Percentiles rank a stretch among this genome's conserved stretches.
Evolutionary conservation across 2,797 vertebrate species (phyloP).

Genomic region (Fistularia tabacaria): DNA sequence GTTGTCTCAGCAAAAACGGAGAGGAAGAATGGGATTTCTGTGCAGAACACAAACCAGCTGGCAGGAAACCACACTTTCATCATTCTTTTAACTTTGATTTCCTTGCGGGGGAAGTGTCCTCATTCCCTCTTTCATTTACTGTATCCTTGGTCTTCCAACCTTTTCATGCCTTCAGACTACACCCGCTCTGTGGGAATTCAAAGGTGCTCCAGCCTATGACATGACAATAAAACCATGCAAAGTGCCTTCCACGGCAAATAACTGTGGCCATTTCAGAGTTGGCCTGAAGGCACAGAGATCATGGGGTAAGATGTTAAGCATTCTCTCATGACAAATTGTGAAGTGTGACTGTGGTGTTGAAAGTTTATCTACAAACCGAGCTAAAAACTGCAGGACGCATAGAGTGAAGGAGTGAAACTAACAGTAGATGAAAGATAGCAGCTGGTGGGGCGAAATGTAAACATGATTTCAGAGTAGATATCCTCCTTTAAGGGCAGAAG

Average conservation of each 20-base stretch:
- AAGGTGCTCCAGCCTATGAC: constrained; percentile 14
- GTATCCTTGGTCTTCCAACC: constrained; percentile 18
- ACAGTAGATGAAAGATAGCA: constrained; percentile 47
- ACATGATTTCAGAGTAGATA: constrained; percentile 38
- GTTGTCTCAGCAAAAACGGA: constrained; percentile 77
- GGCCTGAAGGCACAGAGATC: constrained; percentile 27
- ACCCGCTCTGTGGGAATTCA: constrained; percentile 26
- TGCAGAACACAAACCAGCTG: constrained; percentile 76
- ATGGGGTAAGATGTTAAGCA: constrained; percentile 39
- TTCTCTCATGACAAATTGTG: constrained; percentile 47
- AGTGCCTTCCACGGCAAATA: constrained; percentile 24
- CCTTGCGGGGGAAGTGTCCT: constrained; percentile 72
- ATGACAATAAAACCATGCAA: constrained; percentile 38
- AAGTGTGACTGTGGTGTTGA: constrained; percentile 46
- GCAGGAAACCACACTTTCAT: constrained; percentile 79
- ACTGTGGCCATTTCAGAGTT: constrained; percentile 31
- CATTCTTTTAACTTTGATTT: constrained; percentile 78
- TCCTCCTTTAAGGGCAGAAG: constrained; percentile 13
- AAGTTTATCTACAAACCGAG: constrained; percentile 39
- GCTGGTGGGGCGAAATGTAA: constrained; percentile 57
- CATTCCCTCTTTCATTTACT: constrained; percentile 35
- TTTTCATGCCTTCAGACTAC: constrained; percentile 9
- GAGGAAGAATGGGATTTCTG: constrained; percentile 79
- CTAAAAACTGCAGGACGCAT: constrained; percentile 34
- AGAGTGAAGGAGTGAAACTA: constrained; percentile 8